Evolutionary conservation across 1,140 invertebrate genomes (phyloP).

Genomic region (Magallana angulata): DNA sequence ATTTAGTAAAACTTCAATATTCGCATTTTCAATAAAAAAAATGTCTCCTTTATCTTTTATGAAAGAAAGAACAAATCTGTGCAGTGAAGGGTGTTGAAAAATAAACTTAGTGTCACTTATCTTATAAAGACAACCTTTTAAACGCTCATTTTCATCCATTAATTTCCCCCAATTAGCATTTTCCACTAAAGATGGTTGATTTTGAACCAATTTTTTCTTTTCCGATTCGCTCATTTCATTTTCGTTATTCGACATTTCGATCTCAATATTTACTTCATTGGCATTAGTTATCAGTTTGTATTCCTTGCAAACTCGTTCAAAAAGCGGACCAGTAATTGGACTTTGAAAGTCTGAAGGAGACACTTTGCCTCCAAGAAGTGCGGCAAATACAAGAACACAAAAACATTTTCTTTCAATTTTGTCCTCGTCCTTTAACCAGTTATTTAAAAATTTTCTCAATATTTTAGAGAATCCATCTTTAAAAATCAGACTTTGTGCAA

Average conservation of each 20-base stretch:
- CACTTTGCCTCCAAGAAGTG: background rate
- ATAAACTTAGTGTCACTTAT: background rate
- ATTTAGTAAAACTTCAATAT: background rate
- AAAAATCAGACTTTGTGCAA: background rate
- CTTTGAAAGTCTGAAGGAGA: background rate
- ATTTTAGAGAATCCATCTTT: background rate
- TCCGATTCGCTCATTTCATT: no score
- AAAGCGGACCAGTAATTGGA: background rate
- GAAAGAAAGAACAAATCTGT: background rate
- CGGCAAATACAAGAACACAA: background rate
- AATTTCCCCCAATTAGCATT: background rate
- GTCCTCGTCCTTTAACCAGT: background rate
- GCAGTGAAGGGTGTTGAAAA: background rate
- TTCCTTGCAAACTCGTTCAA: background rate
- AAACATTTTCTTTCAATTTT: background rate
- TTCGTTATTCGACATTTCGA: no score
- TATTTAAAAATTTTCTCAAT: background rate
- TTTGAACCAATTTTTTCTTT: no score
- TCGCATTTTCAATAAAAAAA: slow-evolving; percentile 3
- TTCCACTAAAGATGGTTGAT: no score
- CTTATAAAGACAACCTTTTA: background rate
- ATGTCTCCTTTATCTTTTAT: background rate
- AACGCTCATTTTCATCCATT: background rate
- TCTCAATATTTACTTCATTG: background rate
- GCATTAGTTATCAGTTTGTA: background rate